Base-by-base conservation (phyloP, 1,140 invertebrate species). In the Drosophila mauritiana region DNA sequence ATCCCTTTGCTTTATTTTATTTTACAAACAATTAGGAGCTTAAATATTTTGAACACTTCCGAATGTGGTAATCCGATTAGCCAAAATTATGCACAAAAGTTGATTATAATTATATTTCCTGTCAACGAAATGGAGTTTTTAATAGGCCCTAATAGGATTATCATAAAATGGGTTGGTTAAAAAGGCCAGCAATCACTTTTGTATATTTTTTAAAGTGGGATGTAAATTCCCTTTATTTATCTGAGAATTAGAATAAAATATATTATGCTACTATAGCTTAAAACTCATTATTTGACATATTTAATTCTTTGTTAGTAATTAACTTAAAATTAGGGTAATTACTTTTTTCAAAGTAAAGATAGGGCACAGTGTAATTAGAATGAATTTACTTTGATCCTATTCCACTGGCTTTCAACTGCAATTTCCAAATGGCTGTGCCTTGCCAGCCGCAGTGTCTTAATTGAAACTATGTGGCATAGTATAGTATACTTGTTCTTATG, bases 131-230 rank as follows among this genome's bases (percentile, higher is more conserved):
- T 40, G 49, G 37, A 42, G 42, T 51, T 55, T 63, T 55, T 51
- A 64, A 45, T 49, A 57, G 17, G 11, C 43, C 36, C 31, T 68
- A 55, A 70, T 45, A 55, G 67, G 67, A 63, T 70, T 55, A 64
- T 15, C 13, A 17, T 13, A 49, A 36, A 69, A 17, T 48, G 22
- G 2, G n/a, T n/a, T 42, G 31, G 31, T 31, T 31, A 8, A 8
- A 31, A 39, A 13, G 12, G 37, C 11, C 13, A 13, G 4, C 36
- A 13, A 37, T 13, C 3, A 5, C 36, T 13, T 13, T 13, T 37
- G 36, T 2, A 12, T 0, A 37, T 39, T 13, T 31, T 31, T 31
- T 10, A 31, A 31, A 31, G 8, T 31, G 10, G 31, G 31, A 31
- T 31, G 27, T 0, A 10, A 8, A 8, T 8, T 31, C 27, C 0